Evolutionary conservation across 2,888 invertebrate species (phyloP), one percentile per base, ranked within the genome.

Genomic region (Parapristionchus giblindavisi): DNA sequence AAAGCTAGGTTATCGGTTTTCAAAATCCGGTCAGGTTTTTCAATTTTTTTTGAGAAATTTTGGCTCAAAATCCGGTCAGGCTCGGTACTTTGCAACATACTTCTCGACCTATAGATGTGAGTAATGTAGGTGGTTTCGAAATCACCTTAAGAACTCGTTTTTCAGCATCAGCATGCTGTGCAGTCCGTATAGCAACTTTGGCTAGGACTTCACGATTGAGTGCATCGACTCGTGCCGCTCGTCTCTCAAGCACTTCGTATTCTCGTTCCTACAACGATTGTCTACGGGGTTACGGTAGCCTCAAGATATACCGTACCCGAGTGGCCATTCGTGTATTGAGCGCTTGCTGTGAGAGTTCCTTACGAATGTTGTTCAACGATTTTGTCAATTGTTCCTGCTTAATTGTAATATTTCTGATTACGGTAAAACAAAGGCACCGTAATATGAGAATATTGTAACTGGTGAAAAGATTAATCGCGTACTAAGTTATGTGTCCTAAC

Each of bases 171-270:
- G n/a, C n/a, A n/a, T n/a, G n/a, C n/a, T n/a, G n/a, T n/a, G n/a
- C n/a, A n/a, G n/a, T n/a, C 43, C 43, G 8, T 24, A 65, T 43
- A 36, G 63, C 63, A 1, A 65, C 63, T 1, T 43, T 24, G 21
- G 63, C 63, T 27, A 65, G 63, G 43, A 65, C 43, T 27, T 65
- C 63, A 5, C 63, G 1, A 43, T 65, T 65, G 63, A 65, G 43
- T 3, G 43, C 11, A 43, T 65, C 63, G 14, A 65, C 29, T 21
- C 63, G 63, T 3, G 63, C 43, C 17, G 63, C 63, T 14, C 63
- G 63, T 3, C 63, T 40, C 14, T 14, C 4, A 0, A 65, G 63
- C 29, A 6, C 11, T 17, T 65, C 63, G 6, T 43, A n/a, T 6
- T 65, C 63, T 27, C 63, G 63, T 27, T 65, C 63, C 63, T 65